Evolutionary conservation across 2,113 vertebrate genomes (phyloP), one percentile per base, ranked within the genome.

Genomic region (Mohoua ochrocephala): DNA sequence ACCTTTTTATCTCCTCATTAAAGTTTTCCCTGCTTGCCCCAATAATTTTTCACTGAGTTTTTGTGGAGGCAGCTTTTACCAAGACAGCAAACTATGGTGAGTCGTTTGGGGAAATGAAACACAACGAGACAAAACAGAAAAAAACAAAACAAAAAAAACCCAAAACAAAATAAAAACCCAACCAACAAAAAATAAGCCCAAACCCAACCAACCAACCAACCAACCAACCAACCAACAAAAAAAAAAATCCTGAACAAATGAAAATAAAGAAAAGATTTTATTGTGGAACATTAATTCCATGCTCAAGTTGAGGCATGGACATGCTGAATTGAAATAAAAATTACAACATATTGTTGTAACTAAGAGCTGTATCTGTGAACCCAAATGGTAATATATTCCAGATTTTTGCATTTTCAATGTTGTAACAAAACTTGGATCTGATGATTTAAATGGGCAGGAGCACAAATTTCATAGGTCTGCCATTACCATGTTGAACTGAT

Each of bases 311-410:
- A 54, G 6, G 7, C 14, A 84, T 1, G 2, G 76, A 9, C 14
- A 52, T 44, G 4, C 2, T 73, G 30, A 81, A 56, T 11, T 57
- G 13, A 35, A 68, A n/a, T 39, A 30, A 87, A 75, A 45, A 12
- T 12, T 27, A 2, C 19, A 3, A 2, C 0, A 0, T 18, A 2
- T 13, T 42, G 3, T 33, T n/a, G 7, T 13, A 87, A 61, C 9
- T 65, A n/a, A 45, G 19, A 61, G 6, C n/a, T 47, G 31, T 4
- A 61, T 7, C 6, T 59, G 14, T 16, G 7, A 92, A 39, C 45
- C 4, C 5, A 17, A 68, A 23, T 16, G 3, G 3, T 14, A 45
- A 37, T 50, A 39, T 26, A 44, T 31, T 81, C 7, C 7, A 60
- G 14, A 45, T 23, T 89, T 70, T n/a, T 27, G 33, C 21, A 21